Evolutionary conservation across 1,140 invertebrate species (phyloP).

Genomic region (Apis dorsata): DNA sequence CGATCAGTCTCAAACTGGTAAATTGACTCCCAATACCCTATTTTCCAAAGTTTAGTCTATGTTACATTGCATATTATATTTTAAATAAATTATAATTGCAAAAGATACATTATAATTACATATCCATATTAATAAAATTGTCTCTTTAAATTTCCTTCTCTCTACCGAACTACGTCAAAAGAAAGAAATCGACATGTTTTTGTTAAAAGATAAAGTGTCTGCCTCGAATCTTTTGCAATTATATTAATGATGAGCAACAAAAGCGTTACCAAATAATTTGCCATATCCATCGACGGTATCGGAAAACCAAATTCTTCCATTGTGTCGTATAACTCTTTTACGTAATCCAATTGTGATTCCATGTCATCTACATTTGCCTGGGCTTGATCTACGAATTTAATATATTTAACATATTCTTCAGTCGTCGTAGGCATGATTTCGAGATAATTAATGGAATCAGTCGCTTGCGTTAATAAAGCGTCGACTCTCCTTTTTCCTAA

Average conservation of each 20-base stretch:
- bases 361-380: constrained; percentile 83
- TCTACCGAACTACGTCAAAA: no score
- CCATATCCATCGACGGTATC: constrained; percentile 82
- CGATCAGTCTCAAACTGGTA: constrained; percentile 73
- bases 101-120: no score
- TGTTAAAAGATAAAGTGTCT: no score
- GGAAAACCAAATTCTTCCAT: constrained; percentile 86
- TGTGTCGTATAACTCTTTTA: constrained; percentile 87
- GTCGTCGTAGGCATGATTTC: constrained; percentile 83
- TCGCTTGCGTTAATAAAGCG: constrained; percentile 81
- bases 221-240: no score
- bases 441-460: constrained; percentile 83
- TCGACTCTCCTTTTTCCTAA: constrained; percentile 83
- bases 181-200: not conserved
- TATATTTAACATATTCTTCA: constrained; percentile 84
- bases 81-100: no score
- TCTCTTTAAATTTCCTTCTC: no score
- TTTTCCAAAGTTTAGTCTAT: not conserved
- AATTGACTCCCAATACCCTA: constrained; percentile 72
- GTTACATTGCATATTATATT: no score
- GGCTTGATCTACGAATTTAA: constrained; percentile 85
- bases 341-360: constrained; percentile 84
- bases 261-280: constrained; percentile 81
- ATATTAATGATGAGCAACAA: no score
- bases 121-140: no score